Evolutionary conservation across 2,797 vertebrate genomes (phyloP).

Genomic region (Chloroceryle inda): DNA sequence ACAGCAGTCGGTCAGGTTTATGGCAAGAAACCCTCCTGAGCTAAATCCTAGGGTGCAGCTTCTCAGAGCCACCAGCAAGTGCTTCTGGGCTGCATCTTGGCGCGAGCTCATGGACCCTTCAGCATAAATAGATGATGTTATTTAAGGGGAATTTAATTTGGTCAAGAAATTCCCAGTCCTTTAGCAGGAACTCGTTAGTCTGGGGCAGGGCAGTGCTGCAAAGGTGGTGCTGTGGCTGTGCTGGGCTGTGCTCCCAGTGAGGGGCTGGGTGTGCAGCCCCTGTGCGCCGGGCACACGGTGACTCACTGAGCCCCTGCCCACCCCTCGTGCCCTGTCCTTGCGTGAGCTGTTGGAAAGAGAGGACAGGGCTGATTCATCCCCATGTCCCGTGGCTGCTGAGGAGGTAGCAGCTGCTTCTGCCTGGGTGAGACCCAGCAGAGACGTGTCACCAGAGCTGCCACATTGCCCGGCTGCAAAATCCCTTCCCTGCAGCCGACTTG

Average conservation of each 20-base stretch:
- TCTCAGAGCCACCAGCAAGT: not conserved
- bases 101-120: rapidly evolving
- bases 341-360: rapidly evolving
- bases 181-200: too few species aligned
- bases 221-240: rapidly evolving
- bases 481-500: too few species aligned
- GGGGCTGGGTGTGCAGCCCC: not conserved
- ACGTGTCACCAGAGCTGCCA: not conserved
- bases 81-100: not conserved
- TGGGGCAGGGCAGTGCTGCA: rapidly evolving
- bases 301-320: too few species aligned
- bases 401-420: not conserved
- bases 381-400: not conserved
- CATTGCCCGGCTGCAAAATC: not conserved
- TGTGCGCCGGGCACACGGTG: rapidly evolving
- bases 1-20: rapidly evolving
- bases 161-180: not conserved
- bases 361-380: not conserved
- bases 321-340: too few species aligned
- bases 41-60: rapidly evolving
- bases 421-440: not conserved
- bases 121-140: rapidly evolving
- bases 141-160: not conserved
- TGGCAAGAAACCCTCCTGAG: not conserved
- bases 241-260: rapidly evolving